Base-by-base conservation (phyloP, 1,140 invertebrate species). In the Diorhabda elongata region DNA sequence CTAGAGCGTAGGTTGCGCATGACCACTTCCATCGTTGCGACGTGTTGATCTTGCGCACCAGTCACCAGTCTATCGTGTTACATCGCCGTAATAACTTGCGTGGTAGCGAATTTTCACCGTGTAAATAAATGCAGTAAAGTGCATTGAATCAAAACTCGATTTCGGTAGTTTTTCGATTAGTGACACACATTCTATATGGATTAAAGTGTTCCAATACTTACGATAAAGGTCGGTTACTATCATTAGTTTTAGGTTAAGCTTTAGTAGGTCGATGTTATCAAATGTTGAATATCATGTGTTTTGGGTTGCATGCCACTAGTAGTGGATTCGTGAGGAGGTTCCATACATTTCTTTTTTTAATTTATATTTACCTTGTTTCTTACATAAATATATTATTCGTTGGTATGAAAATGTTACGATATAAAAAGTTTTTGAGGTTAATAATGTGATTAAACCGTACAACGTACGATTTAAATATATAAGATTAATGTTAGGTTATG, bases 181-280 rank as follows among this genome's bases (percentile, higher is more conserved):
- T 62, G 61, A 42, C 44, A 44, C 42, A 62, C 61, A 41, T 9
- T 11, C 11, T 44, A 44, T 11, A 62, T 62, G 61, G 61, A 62
- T 62, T 62, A 62, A 62, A 62, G 61, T 62, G 61, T 44, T 62
- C 43, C 3, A 9, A 9, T 8, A 44, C 43, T 42, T 11, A 11
- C 43, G 2, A 62, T 26, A 44, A 62, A 62, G 61, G 61, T 62
- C n/a, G 44, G 61, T 62, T n/a, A n/a, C 61, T n/a, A 0, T 5
- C n/a, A 8, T n/a, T 44, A 43, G n/a, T 44, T 62, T 62, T 62
- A 62, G 61, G 61, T 62, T 62, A 62, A 62, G 8, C 44, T 62
- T 62, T 44, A 62, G 61, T 62, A 62, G 61, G 61, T 62, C 61
- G 61, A 62, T n/a, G 61, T 44, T 62, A 62, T 62, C 44, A 52